phyloP scores from a whole-genome alignment of 2,113 vertebrate species.

The Scomber scombrus region DNA sequence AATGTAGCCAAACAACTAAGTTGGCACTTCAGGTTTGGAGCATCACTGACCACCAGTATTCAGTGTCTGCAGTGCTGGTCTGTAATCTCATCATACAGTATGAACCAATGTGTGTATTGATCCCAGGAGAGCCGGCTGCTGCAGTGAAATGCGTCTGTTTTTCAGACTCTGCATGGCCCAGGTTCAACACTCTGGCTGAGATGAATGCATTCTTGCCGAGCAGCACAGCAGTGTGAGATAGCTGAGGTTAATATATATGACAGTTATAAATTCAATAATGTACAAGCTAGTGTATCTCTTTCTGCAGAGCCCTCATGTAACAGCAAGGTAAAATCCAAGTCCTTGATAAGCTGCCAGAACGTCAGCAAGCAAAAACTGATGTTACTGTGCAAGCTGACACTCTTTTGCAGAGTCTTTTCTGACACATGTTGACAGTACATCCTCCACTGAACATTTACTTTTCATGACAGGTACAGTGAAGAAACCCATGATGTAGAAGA shows the following conservation, averaged over 20 bases:
- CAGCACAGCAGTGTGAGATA: slow-evolving; percentile 29
- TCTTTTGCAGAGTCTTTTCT: slow-evolving; percentile 23
- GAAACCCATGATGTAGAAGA: background rate
- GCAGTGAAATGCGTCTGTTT: slow-evolving; percentile 47
- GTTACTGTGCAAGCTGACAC: slow-evolving; percentile 12
- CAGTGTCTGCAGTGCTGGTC: slow-evolving; percentile 13
- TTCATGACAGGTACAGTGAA: slow-evolving; percentile 25
- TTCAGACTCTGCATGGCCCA: slow-evolving; percentile 31
- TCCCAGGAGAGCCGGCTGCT: slow-evolving; percentile 21
- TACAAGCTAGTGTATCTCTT: slow-evolving; percentile 26
- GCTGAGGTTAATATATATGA: slow-evolving; percentile 57
- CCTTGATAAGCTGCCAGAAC: slow-evolving; percentile 23
- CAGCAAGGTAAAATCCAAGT: slow-evolving; percentile 29
- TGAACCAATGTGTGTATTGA: slow-evolving; percentile 49
- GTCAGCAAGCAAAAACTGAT: slow-evolving; percentile 29
- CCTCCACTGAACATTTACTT: slow-evolving; percentile 24
- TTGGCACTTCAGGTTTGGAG: background rate
- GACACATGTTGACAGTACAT: slow-evolving; percentile 26
- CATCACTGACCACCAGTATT: slow-evolving; percentile 32
- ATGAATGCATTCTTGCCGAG: slow-evolving; percentile 56
- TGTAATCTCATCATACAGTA: slow-evolving; percentile 37
- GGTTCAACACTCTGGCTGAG: slow-evolving; percentile 50
- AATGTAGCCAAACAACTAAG: background rate
- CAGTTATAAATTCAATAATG: slow-evolving; percentile 48
- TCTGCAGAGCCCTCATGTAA: slow-evolving; percentile 29